phyloP scores from a whole-genome alignment of 2,888 invertebrate species.

The Ophion costatus region DNA sequence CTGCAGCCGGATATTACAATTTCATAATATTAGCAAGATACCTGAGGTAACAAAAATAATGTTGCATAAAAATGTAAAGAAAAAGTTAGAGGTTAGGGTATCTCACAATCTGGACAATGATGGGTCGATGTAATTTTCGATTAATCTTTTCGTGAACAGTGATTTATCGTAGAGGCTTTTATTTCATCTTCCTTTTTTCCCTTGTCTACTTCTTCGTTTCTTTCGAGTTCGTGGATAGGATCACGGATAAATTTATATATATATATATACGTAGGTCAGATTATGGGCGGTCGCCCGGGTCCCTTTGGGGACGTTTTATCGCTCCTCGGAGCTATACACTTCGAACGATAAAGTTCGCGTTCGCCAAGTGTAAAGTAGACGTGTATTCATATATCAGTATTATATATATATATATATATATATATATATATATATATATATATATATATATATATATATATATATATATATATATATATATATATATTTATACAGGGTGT shows the following conservation, averaged over 20 bases:
- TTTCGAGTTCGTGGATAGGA: conserved; percentile 45
- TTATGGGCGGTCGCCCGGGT: conserved; percentile 52
- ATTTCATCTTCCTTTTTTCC: conserved; percentile 4
- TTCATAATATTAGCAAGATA: too few species aligned
- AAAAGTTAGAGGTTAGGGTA: conserved; percentile 10
- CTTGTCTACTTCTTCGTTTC: conserved; percentile 5
- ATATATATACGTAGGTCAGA: conserved; percentile 22
- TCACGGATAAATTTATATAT: conserved; percentile 26
- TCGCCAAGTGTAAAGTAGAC: conserved; percentile 53
- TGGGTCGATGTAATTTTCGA: conserved; percentile 60
- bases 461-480: too few species aligned
- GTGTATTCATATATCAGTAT: conserved; percentile 13
- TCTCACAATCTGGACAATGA: conserved; percentile 1
- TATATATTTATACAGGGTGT: too few species aligned
- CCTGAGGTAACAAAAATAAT: not conserved
- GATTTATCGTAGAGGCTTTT: conserved; percentile 55
- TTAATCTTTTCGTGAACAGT: conserved; percentile 48
- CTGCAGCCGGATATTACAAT: too few species aligned
- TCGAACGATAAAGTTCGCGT: conserved; percentile 66
- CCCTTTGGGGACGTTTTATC: conserved; percentile 67
- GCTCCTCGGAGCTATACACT: conserved; percentile 58
- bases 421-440: too few species aligned
- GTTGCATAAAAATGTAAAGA: conserved; percentile 26
- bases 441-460: too few species aligned
- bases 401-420: too few species aligned